A percentile compares a stretch with the other conserved stretches of the same genome.
Conservation (phyloP, 2,888 invertebrate species). For the Heliconius ismenius region DNA sequence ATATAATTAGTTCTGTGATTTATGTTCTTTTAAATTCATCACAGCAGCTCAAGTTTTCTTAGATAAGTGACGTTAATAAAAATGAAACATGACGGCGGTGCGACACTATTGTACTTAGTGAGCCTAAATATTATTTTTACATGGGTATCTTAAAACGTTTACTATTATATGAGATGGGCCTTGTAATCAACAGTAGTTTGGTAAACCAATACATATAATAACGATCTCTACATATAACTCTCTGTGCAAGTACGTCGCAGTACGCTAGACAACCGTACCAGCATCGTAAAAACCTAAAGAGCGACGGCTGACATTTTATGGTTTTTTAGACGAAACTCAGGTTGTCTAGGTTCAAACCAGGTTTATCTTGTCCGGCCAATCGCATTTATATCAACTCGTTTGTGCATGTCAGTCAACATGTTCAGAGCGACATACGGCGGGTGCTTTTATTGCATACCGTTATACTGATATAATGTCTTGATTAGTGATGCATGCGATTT, state of each 20-base stretch:
- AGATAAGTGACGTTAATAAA: no score
- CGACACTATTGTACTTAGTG: no score
- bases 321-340: conserved; percentile 25
- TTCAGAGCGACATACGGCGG: conserved; percentile 35
- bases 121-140: no score
- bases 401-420: conserved; percentile 41
- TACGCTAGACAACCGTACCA: background rate
- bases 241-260: background rate
- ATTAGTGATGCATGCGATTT: conserved; percentile 32
- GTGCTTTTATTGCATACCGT: conserved; percentile 38
- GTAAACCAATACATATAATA: background rate
- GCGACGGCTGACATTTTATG: background rate
- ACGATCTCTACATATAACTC: background rate
- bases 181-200: background rate
- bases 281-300: conserved; percentile 4
- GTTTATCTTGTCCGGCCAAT: conserved; percentile 40
- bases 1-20: background rate
- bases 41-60: no score
- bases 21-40: no score
- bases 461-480: conserved; percentile 40
- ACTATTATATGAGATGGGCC: background rate
- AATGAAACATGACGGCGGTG: no score
- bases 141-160: no score
- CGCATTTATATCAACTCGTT: conserved; percentile 44
- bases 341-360: conserved; percentile 33